Percentiles rank a stretch among this genome's conserved stretches.
Evolutionary conservation across 2,113 vertebrate species (phyloP).

Genomic region (Megaceryle torquata): DNA sequence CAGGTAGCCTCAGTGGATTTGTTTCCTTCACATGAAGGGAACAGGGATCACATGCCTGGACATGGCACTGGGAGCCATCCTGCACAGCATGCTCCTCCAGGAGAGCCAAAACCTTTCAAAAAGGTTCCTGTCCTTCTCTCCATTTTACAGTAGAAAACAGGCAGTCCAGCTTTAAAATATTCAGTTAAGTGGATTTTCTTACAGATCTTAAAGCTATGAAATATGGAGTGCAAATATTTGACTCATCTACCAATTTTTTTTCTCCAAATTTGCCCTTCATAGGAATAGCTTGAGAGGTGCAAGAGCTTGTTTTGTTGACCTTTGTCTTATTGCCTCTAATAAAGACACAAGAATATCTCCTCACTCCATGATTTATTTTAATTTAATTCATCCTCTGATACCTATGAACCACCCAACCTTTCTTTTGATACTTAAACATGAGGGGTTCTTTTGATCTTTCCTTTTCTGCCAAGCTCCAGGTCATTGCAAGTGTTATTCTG

Average conservation of each 20-base stretch:
- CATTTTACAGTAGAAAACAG: not conserved
- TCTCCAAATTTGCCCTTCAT: not conserved
- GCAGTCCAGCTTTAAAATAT: not conserved
- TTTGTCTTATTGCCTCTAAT: not conserved
- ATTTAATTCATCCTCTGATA: not conserved
- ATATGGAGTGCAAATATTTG: not conserved
- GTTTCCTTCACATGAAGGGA: not conserved
- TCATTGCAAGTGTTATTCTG: not conserved
- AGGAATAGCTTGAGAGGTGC: not conserved
- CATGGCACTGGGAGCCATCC: not conserved
- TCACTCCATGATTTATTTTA: not conserved
- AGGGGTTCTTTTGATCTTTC: not conserved
- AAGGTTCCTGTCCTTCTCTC: not conserved
- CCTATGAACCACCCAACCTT: not conserved
- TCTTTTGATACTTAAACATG: not conserved
- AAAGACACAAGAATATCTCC: not conserved
- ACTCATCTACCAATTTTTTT: not conserved
- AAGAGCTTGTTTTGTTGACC: not conserved
- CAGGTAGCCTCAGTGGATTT: rapidly evolving
- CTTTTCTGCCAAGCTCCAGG: not conserved
- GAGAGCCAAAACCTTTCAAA: not conserved
- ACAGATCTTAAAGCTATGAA: not conserved
- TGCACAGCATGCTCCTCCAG: not conserved
- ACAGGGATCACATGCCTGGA: rapidly evolving
- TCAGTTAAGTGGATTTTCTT: not conserved